A percentile compares a stretch with the other conserved stretches of the same genome.
Conservation (phyloP, 2,888 invertebrate genomes). For the Hyposoter dolosus region DNA sequence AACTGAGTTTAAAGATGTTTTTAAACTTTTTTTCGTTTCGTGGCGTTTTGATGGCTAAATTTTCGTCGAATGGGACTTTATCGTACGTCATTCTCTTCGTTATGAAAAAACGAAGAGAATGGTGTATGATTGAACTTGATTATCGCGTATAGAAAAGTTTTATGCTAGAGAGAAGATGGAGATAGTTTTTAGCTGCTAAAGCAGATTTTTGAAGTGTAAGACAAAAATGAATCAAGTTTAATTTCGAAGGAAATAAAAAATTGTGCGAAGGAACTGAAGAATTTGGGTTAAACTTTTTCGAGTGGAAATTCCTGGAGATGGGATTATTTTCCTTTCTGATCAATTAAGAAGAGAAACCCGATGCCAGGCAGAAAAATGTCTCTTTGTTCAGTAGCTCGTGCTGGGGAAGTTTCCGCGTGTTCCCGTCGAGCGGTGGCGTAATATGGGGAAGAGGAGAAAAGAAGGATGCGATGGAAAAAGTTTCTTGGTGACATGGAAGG, state of each 20-base stretch:
- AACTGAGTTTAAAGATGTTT: no score
- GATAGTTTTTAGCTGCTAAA: no score
- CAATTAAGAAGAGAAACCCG: background rate
- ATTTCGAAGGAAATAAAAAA: background rate
- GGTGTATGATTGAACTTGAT: no score
- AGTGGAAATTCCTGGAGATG: background rate
- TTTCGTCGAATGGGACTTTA: no score
- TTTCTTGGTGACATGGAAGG: conserved; percentile 30
- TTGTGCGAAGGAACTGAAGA: background rate
- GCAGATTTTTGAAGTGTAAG: no score
- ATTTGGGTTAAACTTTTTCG: background rate
- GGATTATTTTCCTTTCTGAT: background rate
- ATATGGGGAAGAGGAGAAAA: background rate
- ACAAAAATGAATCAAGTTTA: no score
- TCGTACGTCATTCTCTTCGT: no score
- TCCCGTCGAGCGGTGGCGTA: background rate
- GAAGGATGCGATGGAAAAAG: conserved; percentile 11
- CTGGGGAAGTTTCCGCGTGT: background rate
- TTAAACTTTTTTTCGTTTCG: no score
- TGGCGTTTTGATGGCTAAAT: no score
- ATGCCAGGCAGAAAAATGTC: conserved; percentile 8
- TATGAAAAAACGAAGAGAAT: no score
- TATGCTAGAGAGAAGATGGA: no score
- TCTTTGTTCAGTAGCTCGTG: conserved; percentile 2
- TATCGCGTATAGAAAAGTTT: no score